Conservation (phyloP, 2,888 invertebrate species). For the Gymnoscelis rufifasciata region DNA sequence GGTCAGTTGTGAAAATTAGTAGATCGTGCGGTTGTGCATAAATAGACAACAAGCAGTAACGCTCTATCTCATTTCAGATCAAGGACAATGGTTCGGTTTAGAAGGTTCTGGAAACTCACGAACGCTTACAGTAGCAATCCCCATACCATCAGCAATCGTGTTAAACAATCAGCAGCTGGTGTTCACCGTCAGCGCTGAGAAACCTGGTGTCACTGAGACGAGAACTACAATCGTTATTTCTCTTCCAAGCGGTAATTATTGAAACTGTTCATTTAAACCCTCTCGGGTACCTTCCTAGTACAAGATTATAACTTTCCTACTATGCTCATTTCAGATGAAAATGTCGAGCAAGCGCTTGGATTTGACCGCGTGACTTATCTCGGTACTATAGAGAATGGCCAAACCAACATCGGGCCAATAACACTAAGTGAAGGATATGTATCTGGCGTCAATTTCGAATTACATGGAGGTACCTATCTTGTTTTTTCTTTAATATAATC, state of each 20-base stretch:
- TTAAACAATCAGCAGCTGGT: conserved; percentile 34
- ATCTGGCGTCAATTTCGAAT: conserved; percentile 29
- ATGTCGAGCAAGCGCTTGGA: conserved; percentile 24
- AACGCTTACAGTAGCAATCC: conserved; percentile 18
- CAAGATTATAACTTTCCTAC: no score
- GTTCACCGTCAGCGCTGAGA: conserved; percentile 31
- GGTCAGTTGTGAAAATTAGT: conserved; percentile 30
- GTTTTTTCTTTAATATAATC: background rate
- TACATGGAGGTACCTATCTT: conserved; percentile 36
- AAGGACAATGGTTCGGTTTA: conserved; percentile 23
- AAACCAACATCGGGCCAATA: conserved; percentile 28
- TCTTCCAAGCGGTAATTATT: conserved; percentile 25
- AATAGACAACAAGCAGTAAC: no score
- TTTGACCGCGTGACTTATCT: conserved; percentile 33
- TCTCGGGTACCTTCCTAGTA: no score
- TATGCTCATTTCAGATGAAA: conserved; percentile 19
- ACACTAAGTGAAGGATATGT: conserved; percentile 35
- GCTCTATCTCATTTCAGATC: conserved; percentile 8
- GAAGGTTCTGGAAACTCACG: conserved; percentile 21
- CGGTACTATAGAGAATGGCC: conserved; percentile 31
- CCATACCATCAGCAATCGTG: conserved; percentile 34
- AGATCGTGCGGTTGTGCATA: no score
- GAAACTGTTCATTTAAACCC: no score
- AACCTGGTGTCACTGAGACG: conserved; percentile 25
- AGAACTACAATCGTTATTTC: conserved; percentile 32